These are phyloP conservation scores for Amblyopsis hoosieri DNA, from an alignment of 2,797 vertebrate species.

Conservation along the genomic window DNA sequence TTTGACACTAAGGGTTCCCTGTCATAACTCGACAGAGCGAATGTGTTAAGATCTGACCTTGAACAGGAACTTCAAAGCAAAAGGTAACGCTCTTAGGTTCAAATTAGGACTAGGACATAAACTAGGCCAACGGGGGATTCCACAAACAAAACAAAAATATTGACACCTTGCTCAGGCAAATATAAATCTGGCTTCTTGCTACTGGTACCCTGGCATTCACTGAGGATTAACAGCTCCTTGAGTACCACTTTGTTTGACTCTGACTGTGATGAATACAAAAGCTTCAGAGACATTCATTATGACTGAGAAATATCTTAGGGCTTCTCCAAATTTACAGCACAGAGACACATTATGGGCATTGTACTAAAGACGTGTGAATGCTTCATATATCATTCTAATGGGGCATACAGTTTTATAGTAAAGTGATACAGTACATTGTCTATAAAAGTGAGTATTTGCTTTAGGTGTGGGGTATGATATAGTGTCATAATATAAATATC, in stretches of 20 bases:
- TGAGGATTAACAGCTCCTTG: background rate
- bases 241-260: constrained; percentile 13
- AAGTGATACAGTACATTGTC: constrained; percentile 22
- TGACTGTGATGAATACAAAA: constrained; percentile 16
- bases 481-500: background rate
- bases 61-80: constrained; percentile 40
- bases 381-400: constrained; percentile 50
- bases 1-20: constrained; percentile 38
- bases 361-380: constrained; percentile 51
- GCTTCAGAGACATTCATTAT: constrained; percentile 18
- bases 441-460: constrained; percentile 31
- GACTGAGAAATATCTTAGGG: constrained; percentile 28
- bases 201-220: background rate
- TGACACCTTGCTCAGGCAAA: constrained; percentile 16
- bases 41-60: constrained; percentile 48
- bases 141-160: constrained; percentile 29
- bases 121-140: constrained; percentile 8
- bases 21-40: constrained; percentile 29
- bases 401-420: constrained; percentile 35
- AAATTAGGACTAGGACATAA: constrained; percentile 21
- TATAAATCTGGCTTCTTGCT: constrained; percentile 14
- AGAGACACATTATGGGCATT: constrained; percentile 37
- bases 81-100: constrained; percentile 25
- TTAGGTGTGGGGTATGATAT: background rate
- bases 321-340: constrained; percentile 50